Percentiles rank a stretch among this genome's conserved stretches.
Evolutionary conservation across 37 sponge, comb jelly and placozoan genomes (phyloP).

Genomic region (Crambe crambe): DNA sequence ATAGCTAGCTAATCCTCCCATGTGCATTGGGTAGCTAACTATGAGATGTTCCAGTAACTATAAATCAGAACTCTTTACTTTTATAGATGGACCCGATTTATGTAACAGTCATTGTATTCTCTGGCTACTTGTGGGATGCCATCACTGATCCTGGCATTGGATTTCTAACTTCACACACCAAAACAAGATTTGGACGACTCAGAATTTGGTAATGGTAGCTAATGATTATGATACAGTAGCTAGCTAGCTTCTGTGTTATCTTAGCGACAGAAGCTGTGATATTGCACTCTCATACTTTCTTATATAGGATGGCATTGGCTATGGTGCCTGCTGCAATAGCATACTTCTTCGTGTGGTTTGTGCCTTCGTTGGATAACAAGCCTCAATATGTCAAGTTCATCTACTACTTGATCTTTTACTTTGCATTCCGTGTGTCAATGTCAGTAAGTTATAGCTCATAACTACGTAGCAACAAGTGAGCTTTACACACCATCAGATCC

Average conservation of each 20-base stretch:
- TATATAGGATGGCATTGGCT: slow-evolving; percentile 63
- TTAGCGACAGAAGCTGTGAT: no score
- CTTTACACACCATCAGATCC: no score
- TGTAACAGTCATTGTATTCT: slow-evolving; percentile 78
- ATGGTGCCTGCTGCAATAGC: slow-evolving; percentile 48
- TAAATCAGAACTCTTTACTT: not conserved
- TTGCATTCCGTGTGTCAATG: slow-evolving; percentile 52
- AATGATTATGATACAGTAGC: no score
- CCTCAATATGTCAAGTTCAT: slow-evolving; percentile 22
- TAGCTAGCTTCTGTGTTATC: no score
- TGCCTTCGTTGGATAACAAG: slow-evolving; percentile 36
- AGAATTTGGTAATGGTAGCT: slow-evolving; percentile 70
- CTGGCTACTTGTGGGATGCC: slow-evolving; percentile 85
- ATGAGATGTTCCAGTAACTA: not conserved
- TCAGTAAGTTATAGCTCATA: no score
- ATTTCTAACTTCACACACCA: slow-evolving; percentile 58
- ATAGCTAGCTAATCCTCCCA: slow-evolving; percentile 67
- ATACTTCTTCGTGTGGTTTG: slow-evolving; percentile 73
- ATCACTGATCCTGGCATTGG: slow-evolving; percentile 87
- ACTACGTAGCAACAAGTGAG: no score
- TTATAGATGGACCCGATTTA: slow-evolving; percentile 71
- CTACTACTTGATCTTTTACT: slow-evolving; percentile 70
- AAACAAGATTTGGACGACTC: slow-evolving; percentile 68
- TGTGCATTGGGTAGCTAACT: slow-evolving; percentile 10
- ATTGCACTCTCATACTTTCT: no score